Evolutionary conservation across 2,797 vertebrate genomes (phyloP).

Genomic region (Lepilemur ruficaudatus): DNA sequence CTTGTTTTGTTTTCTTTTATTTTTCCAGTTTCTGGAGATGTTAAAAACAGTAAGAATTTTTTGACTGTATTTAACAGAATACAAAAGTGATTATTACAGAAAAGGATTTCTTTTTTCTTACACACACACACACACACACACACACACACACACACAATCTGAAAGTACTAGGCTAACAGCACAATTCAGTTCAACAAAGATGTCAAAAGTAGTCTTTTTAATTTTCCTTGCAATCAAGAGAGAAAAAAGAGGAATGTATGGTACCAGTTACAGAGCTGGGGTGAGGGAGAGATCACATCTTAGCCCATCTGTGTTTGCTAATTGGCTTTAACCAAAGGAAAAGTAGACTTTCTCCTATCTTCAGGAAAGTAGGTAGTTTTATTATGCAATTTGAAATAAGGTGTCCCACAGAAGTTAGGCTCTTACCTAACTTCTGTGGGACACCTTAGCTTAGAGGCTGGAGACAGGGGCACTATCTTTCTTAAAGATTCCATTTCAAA

Average conservation of each 20-base stretch:
- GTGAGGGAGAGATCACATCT: neutral
- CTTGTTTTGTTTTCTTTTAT: neutral
- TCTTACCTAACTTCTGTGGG: too few relatives aligned
- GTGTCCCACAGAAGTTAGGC: neutral
- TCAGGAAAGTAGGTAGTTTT: neutral
- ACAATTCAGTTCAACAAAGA: neutral
- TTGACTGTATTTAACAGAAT: neutral
- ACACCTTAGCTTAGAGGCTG: too few relatives aligned
- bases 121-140: neutral
- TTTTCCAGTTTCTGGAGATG: neutral
- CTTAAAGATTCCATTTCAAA: neutral
- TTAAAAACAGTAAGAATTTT: neutral
- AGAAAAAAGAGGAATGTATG: neutral
- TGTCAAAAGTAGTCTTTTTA: neutral
- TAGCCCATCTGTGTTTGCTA: neutral
- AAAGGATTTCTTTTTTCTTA: neutral
- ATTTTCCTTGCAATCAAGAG: neutral
- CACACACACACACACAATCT: neutral
- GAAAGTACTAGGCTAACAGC: neutral
- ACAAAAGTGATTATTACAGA: neutral
- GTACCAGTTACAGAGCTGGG: neutral
- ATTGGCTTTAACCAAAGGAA: neutral
- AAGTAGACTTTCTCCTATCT: neutral
- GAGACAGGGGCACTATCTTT: neutral
- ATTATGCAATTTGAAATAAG: neutral